phyloP scores from a whole-genome alignment of 2,888 invertebrate genomes.

The Acanthosepion lycidas region DNA sequence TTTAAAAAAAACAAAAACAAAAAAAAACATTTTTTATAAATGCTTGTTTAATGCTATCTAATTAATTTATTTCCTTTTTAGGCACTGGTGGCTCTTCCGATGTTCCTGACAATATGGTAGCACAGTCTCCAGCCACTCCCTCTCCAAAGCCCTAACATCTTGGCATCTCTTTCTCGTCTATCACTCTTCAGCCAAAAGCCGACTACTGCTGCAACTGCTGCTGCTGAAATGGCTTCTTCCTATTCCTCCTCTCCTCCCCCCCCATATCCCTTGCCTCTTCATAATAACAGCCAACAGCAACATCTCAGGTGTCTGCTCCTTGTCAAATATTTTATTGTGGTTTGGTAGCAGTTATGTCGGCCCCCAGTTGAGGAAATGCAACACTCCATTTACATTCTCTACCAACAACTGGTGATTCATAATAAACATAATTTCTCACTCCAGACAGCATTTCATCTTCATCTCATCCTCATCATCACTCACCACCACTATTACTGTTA shows the following conservation, averaged over 20 bases:
- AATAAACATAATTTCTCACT: not conserved
- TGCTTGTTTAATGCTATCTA: too few species aligned
- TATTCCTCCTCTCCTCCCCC: not conserved
- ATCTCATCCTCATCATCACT: not conserved
- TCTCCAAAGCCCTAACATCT: slow-evolving; percentile 48
- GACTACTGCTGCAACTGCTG: slow-evolving; percentile 20
- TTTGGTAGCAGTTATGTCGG: slow-evolving; percentile 4
- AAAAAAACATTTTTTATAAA: too few species aligned
- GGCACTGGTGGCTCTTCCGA: slow-evolving; percentile 41
- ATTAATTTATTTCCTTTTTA: not conserved
- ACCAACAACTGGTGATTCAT: not conserved
- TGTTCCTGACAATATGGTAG: slow-evolving; percentile 44
- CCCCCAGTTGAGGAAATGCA: not conserved
- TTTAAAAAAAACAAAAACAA: too few species aligned
- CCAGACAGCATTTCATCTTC: not conserved
- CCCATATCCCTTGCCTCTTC: not conserved
- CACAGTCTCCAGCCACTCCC: slow-evolving; percentile 48
- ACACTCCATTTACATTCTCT: not conserved
- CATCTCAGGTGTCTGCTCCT: not conserved
- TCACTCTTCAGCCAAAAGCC: not conserved
- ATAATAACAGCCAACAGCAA: not conserved
- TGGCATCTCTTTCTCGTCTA: not conserved
- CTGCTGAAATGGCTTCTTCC: not conserved
- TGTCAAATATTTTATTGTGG: not conserved
- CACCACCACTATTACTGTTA: not conserved